Evolutionary conservation across 2,797 vertebrate species (phyloP).

Genomic region (Anguilla marmorata): DNA sequence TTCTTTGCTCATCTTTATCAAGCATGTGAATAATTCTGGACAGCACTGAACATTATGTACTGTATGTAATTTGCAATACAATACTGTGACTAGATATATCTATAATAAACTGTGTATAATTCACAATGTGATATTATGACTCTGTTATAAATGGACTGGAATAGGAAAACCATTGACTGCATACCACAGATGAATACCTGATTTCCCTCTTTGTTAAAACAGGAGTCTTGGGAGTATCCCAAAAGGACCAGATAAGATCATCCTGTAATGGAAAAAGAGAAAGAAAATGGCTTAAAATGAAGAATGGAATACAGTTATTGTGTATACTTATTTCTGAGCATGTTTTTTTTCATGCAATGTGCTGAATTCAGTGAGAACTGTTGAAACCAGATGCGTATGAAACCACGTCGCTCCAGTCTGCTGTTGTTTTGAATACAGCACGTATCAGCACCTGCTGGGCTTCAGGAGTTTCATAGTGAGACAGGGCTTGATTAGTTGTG

Average conservation of each 20-base stretch:
- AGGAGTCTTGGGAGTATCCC: constrained; percentile 29
- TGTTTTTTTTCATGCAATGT: constrained; percentile 48
- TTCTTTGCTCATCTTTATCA: background rate
- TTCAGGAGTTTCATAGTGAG: constrained; percentile 19
- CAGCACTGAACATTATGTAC: background rate
- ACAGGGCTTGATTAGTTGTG: constrained; percentile 53
- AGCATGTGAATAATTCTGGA: background rate
- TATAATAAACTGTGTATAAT: constrained; percentile 21
- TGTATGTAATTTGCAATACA: background rate
- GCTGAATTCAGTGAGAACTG: constrained; percentile 46
- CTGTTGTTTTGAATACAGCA: constrained; percentile 54
- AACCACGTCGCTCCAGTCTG: constrained; percentile 46
- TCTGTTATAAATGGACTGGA: constrained; percentile 29
- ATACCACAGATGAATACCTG: constrained; percentile 22
- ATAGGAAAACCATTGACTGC: constrained; percentile 31
- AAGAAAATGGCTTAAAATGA: constrained; percentile 41
- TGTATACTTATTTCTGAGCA: constrained; percentile 53
- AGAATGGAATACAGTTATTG: constrained; percentile 41
- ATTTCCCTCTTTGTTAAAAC: constrained; percentile 14
- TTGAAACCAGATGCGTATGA: constrained; percentile 40
- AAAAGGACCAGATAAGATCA: constrained; percentile 18
- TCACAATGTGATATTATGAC: constrained; percentile 2
- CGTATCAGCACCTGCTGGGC: constrained; percentile 50
- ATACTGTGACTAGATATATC: background rate
- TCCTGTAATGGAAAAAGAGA: constrained; percentile 28